Evolutionary conservation across 2,113 vertebrate genomes (phyloP), one percentile per base, ranked within the genome.

Genomic region (Holacanthus passer): DNA sequence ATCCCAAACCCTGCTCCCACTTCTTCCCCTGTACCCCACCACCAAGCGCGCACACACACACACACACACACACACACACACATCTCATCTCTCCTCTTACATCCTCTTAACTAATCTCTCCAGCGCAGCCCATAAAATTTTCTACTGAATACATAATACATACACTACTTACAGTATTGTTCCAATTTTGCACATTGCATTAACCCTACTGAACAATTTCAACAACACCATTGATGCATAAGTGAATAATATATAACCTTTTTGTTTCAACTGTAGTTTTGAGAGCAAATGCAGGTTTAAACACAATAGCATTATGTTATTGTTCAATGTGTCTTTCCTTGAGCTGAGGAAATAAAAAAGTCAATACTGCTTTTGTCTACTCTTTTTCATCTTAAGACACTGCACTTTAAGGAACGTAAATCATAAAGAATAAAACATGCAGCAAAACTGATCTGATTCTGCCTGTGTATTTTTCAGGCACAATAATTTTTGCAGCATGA

Each of bases 91-190:
- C 41, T 81, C 8, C 52, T 4, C 29, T 79, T 50, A 16, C 29
- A 74, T 64, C 48, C 47, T 75, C 32, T 56, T 87, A 76, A 62
- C 48, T 80, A 74, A 52, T 67, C 52, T 89, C 20, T 62, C 35
- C 31, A 63, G n/a, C 56, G 19, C 27, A 74, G 45, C 60, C 59
- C 4, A 59, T 50, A 69, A 22, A 32, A 43, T 56, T 11, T 50
- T 24, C 17, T 73, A 78, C 29, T 32, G 7, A 77, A 89, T 79
- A 48, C 24, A 52, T 81, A 76, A 86, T 71, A 22, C 39, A 86
- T 73, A 41, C 20, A 66, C 12, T 31, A 43, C n/a, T 67, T 78
- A 53, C 3, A 13, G 47, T 37, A 76, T 22, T 67, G 14, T 50
- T 66, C 11, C 22, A 39, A 22, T 20, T 67, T 59, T 68, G 68